These are phyloP conservation scores for Trematomus loennbergii DNA, from an alignment of 2,113 vertebrate genomes.

Conservation along the genomic window DNA sequence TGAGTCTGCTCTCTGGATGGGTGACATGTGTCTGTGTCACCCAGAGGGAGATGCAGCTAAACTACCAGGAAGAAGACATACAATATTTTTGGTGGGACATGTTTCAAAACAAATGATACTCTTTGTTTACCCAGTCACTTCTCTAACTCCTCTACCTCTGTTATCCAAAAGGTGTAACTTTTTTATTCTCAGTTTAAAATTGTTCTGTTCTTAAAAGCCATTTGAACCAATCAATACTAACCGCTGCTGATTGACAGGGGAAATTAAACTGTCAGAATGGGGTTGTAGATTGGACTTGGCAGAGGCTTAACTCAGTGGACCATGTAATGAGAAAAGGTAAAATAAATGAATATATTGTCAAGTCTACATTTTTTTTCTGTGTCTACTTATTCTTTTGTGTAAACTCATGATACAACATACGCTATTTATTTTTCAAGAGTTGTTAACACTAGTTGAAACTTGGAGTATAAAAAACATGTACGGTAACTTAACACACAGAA, in stretches of 20 bases:
- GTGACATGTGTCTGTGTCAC: too few relatives aligned
- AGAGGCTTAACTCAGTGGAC: slow-evolving; percentile 13
- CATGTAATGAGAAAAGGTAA: slow-evolving; percentile 18
- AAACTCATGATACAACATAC: neutral
- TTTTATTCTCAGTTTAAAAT: neutral
- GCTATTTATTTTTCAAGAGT: neutral
- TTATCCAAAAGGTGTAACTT: neutral
- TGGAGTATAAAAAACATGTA: too few relatives aligned
- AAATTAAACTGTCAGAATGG: slow-evolving; percentile 1
- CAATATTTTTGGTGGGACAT: slow-evolving; percentile 12
- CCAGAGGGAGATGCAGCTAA: slow-evolving; percentile 6
- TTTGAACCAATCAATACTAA: slow-evolving; percentile 4
- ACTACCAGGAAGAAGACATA: slow-evolving; percentile 18
- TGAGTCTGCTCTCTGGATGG: too few relatives aligned
- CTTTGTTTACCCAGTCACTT: slow-evolving; percentile 15
- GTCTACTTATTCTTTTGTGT: neutral
- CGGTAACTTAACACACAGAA: too few relatives aligned
- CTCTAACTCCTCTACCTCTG: slow-evolving; percentile 11
- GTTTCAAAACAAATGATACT: slow-evolving; percentile 5
- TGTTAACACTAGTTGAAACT: too few relatives aligned
- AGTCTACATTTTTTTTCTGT: neutral
- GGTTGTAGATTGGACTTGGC: neutral
- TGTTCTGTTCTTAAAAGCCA: neutral
- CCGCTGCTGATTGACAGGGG: slow-evolving; percentile 23
- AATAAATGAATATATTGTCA: neutral